A percentile compares a stretch with the other conserved stretches of the same genome.
phyloP scores from a whole-genome alignment of 2,888 invertebrate species.

The Endotricha flammealis region DNA sequence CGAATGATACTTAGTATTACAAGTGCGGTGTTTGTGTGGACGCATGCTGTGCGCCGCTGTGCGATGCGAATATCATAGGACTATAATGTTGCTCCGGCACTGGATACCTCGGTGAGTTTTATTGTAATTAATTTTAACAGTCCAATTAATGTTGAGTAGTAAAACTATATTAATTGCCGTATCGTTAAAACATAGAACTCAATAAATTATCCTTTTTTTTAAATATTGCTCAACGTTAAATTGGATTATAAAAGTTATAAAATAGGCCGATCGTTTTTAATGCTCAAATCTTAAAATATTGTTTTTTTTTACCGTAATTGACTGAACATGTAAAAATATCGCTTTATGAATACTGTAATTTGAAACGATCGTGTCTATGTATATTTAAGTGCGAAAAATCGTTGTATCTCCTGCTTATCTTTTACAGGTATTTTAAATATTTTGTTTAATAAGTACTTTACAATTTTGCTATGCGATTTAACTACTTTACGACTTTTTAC shows the following conservation, averaged over 20 bases:
- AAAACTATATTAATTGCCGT: neutral
- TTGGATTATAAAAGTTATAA: neutral
- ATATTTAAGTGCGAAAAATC: neutral
- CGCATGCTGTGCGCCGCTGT: conserved; percentile 62
- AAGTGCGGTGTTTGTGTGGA: conserved; percentile 71
- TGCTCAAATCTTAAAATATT: neutral
- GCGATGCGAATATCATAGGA: conserved; percentile 44
- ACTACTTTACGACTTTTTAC: conserved; percentile 14
- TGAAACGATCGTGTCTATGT: neutral
- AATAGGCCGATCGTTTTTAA: neutral
- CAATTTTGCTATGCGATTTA: conserved; percentile 36
- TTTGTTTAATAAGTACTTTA: conserved; percentile 37
- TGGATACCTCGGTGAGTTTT: conserved; percentile 42
- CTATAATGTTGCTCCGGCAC: conserved; percentile 30
- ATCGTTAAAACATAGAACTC: neutral
- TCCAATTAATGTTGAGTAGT: neutral
- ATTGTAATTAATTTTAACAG: conserved; percentile 11
- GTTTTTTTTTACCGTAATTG: neutral
- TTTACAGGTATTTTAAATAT: conserved; percentile 10
- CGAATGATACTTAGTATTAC: conserved; percentile 74
- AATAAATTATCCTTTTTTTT: conserved; percentile 3
- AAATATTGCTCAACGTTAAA: no score
- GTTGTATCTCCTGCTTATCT: no score
- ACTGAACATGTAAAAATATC: neutral
- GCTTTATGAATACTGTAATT: neutral